Conservation (phyloP, 2,888 invertebrate species). For the Tipula helvola region DNA sequence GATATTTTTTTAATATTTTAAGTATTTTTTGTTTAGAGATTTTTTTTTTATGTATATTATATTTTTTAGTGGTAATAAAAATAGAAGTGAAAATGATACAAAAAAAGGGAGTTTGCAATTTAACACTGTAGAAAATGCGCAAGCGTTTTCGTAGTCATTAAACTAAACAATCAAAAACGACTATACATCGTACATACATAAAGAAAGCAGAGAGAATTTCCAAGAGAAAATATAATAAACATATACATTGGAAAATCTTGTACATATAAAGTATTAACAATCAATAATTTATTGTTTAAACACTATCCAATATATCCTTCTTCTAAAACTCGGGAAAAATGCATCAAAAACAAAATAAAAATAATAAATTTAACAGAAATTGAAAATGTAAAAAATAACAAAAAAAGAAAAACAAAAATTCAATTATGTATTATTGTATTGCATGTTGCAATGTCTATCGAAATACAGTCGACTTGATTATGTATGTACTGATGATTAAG, state of each 20-base stretch:
- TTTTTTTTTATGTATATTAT: not conserved
- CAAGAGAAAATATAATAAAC: not conserved
- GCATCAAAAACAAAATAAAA: not conserved
- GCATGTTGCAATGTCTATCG: not conserved
- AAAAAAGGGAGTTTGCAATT: constrained; percentile 1
- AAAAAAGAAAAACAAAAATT: not conserved
- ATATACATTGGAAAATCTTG: not conserved
- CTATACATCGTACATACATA: not conserved
- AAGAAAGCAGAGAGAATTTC: not conserved
- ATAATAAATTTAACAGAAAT: not conserved
- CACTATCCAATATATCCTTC: not conserved
- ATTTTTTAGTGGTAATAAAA: not conserved
- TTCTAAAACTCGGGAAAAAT: not conserved
- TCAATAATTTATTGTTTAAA: not conserved
- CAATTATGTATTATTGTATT: not conserved
- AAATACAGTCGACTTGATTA: not conserved
- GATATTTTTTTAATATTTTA: not conserved
- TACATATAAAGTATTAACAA: not conserved
- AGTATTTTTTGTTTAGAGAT: not conserved
- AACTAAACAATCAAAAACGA: not conserved
- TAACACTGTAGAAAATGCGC: not conserved
- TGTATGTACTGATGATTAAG: not conserved
- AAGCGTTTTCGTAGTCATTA: not conserved
- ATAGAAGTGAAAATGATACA: not conserved
- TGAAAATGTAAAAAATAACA: not conserved